Conservation (phyloP, 2,888 invertebrate genomes). For the Orchesella flavescens region DNA sequence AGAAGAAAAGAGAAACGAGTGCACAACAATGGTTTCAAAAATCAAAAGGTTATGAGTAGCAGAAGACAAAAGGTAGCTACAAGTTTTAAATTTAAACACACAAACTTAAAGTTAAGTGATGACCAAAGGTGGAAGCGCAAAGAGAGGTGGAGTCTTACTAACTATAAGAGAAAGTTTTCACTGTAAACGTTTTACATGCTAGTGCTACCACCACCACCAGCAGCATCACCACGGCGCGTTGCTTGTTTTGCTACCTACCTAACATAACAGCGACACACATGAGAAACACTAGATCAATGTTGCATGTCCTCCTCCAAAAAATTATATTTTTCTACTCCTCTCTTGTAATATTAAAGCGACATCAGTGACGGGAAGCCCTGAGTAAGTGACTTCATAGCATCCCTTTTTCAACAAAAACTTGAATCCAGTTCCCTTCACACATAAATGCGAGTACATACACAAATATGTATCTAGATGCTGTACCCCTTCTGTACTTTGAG, state of each 20-base stretch:
- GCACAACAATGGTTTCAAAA: slow-evolving; percentile 62
- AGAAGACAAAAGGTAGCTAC: slow-evolving; percentile 18
- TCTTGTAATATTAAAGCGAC: not conserved
- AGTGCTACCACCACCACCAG: slow-evolving; percentile 1
- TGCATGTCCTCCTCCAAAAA: slow-evolving; percentile 57
- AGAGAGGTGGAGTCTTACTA: slow-evolving; percentile 52
- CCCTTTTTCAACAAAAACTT: slow-evolving; percentile 5
- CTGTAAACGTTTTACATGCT: slow-evolving; percentile 36
- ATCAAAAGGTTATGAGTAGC: slow-evolving; percentile 2
- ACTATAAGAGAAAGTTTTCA: slow-evolving; percentile 55
- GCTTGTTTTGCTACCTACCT: not conserved
- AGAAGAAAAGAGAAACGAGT: slow-evolving; percentile 14
- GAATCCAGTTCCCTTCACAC: slow-evolving; percentile 15
- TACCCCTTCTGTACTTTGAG: not conserved
- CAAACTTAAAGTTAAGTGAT: slow-evolving; percentile 30
- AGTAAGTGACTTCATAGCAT: slow-evolving; percentile 4
- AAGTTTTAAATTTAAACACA: slow-evolving; percentile 16
- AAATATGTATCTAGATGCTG: not conserved
- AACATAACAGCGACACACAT: slow-evolving; percentile 4
- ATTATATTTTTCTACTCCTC: slow-evolving; percentile 13
- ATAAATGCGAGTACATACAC: not conserved
- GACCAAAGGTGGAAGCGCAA: slow-evolving; percentile 51
- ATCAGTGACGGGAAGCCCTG: not conserved
- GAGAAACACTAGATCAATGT: slow-evolving; percentile 57
- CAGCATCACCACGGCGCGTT: not conserved